A percentile compares a stretch with the other conserved stretches of the same genome.
phyloP scores from a whole-genome alignment of 2,888 invertebrate genomes.

The Rhimphoctona megacephalus region DNA sequence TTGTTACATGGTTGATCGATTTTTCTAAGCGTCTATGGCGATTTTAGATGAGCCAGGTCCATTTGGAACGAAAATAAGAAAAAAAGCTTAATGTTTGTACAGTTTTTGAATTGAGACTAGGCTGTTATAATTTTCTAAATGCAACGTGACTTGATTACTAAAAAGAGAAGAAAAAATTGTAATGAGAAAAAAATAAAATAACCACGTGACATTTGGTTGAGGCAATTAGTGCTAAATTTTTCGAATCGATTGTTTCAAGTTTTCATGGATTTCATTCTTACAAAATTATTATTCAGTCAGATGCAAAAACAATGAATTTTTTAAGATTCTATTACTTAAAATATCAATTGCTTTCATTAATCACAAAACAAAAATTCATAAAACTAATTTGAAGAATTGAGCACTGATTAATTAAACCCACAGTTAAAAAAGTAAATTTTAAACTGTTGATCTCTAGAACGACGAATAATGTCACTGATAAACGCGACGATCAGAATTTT shows the following conservation, averaged over 20 bases:
- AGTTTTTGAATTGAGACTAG: conserved; percentile 25
- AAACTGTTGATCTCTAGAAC: no score
- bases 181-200: neutral
- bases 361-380: neutral
- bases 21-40: conserved; percentile 35
- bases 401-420: neutral
- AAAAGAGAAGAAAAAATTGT: conserved; percentile 22
- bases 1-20: conserved; percentile 55
- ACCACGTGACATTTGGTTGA: neutral
- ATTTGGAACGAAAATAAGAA: conserved; percentile 21
- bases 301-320: no score
- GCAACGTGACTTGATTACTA: conserved; percentile 16
- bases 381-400: neutral
- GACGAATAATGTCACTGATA: no score
- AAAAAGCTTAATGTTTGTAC: conserved; percentile 46
- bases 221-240: neutral
- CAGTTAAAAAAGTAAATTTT: neutral
- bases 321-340: no score
- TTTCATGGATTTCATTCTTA: no score
- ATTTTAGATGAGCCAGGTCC: neutral
- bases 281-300: no score
- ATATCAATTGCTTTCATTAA: no score
- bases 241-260: neutral
- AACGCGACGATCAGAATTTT: neutral
- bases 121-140: conserved; percentile 37